Evolutionary conservation across 2,113 vertebrate genomes (phyloP).

Genomic region (Sigmodon hispidus): DNA sequence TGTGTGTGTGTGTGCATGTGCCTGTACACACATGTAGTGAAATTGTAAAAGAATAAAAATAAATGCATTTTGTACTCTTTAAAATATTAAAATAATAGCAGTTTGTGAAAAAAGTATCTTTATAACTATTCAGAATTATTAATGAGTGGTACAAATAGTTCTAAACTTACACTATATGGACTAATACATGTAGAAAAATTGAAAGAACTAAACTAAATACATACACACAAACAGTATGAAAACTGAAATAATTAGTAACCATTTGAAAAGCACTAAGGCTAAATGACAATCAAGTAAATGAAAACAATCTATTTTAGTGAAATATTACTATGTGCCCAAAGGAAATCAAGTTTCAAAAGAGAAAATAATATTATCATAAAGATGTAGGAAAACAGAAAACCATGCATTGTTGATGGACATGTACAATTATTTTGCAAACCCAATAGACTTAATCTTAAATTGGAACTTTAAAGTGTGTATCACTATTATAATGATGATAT

Average conservation of each 20-base stretch:
- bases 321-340: background rate
- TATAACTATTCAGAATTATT: background rate
- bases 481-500: background rate
- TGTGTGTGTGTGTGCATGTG: too few relatives aligned
- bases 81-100: background rate
- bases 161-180: background rate
- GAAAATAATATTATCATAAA: background rate
- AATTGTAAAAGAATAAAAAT: background rate
- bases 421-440: background rate
- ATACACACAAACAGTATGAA: background rate
- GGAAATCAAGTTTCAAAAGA: background rate
- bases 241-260: background rate
- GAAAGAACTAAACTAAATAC: background rate
- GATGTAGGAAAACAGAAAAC: background rate
- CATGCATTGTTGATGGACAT: background rate
- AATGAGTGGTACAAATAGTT: background rate
- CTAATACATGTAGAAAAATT: slow-evolving; percentile 3
- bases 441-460: slow-evolving; percentile 25
- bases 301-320: slow-evolving; percentile 3
- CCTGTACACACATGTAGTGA: background rate
- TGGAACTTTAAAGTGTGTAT: background rate
- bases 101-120: background rate
- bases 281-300: background rate
- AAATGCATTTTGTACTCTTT: background rate
- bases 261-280: background rate